These are phyloP conservation scores for Holcopasites calliopsidis DNA, from an alignment of 1,140 invertebrate genomes.

Conservation along the genomic window DNA sequence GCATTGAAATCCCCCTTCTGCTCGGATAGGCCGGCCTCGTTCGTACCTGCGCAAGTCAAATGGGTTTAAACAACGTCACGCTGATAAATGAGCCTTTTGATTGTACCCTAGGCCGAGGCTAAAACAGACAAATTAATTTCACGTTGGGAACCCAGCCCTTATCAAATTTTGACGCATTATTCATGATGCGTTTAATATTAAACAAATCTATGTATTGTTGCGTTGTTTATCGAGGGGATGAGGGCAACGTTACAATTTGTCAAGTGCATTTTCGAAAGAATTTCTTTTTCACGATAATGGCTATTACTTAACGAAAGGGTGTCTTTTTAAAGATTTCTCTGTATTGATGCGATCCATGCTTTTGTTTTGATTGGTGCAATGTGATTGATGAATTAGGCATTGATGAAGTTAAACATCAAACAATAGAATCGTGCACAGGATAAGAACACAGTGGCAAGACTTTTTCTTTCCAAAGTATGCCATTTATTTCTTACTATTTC, in stretches of 20 bases:
- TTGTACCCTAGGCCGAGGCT: not conserved
- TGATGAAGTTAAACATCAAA: no score
- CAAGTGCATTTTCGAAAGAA: not conserved
- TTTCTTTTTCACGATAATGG: not conserved
- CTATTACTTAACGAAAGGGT: not conserved
- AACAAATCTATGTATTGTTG: not conserved
- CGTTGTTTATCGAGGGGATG: not conserved
- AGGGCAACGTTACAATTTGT: not conserved
- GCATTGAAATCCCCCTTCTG: constrained; percentile 32
- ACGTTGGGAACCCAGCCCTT: not conserved
- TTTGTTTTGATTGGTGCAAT: no score
- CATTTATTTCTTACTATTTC: no score
- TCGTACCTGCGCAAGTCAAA: constrained; percentile 45
- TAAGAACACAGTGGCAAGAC: no score
- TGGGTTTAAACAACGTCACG: constrained; percentile 44
- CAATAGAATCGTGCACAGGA: no score
- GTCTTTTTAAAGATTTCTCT: no score
- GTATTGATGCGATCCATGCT: no score
- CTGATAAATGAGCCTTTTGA: constrained; percentile 42
- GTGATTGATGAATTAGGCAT: no score
- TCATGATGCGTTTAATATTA: not conserved
- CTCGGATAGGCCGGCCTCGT: not conserved
- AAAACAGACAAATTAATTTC: constrained; percentile 47
- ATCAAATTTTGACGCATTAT: constrained; percentile 3
- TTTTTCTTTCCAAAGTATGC: no score